These are phyloP conservation scores for Nothoprocta pentlandii DNA, from an alignment of 2,113 vertebrate genomes.

Conservation along the genomic window DNA sequence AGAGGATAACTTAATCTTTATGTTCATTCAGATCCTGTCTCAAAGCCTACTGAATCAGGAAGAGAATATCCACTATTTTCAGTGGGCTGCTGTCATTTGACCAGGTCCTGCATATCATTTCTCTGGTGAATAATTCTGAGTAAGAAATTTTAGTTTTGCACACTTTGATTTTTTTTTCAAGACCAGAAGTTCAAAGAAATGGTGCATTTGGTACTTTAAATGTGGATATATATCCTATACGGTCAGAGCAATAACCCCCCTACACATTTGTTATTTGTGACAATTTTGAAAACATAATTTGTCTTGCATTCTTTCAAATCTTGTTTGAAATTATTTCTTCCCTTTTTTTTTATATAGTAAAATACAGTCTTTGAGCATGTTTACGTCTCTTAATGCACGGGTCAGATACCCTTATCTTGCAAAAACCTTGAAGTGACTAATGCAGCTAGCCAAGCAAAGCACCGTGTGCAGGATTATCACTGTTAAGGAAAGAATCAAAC, in stretches of 20 bases:
- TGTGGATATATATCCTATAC: background rate
- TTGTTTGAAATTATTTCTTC: background rate
- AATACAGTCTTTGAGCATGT: background rate
- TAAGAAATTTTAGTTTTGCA: background rate
- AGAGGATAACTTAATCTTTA: conserved; percentile 23
- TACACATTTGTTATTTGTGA: background rate
- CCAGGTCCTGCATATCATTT: background rate
- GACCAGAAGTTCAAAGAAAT: background rate
- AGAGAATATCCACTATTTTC: background rate
- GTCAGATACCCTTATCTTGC: background rate
- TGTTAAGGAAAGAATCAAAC: background rate
- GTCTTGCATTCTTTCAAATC: background rate
- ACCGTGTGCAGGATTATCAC: background rate
- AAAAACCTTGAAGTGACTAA: background rate
- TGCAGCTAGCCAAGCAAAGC: background rate
- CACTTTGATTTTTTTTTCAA: background rate
- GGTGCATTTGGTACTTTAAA: background rate
- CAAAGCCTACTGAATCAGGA: fast-evolving
- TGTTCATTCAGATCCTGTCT: conserved; percentile 31
- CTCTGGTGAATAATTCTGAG: background rate
- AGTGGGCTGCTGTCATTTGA: background rate
- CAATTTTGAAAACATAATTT: conserved; percentile 1
- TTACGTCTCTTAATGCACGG: background rate
- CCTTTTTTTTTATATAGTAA: background rate
- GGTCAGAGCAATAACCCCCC: background rate